A percentile compares a stretch with the other conserved stretches of the same genome.
These are phyloP conservation scores for Otis tarda DNA, from an alignment of 2,113 vertebrate species.

Conservation along the genomic window DNA sequence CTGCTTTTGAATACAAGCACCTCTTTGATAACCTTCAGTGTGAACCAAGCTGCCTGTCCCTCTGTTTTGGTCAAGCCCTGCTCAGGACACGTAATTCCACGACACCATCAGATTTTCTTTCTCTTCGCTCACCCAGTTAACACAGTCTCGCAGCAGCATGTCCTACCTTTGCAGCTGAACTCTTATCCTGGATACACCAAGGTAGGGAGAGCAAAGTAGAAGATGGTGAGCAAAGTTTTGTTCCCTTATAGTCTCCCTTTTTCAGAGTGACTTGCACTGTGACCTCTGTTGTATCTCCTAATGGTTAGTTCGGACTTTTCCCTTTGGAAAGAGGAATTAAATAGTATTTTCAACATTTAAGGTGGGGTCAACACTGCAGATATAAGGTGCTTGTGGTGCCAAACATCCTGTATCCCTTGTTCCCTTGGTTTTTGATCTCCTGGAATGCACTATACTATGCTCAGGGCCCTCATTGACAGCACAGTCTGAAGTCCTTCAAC, in stretches of 20 bases:
- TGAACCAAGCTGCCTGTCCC: slow-evolving; percentile 65
- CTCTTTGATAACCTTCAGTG: slow-evolving; percentile 79
- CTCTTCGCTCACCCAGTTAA: slow-evolving; percentile 77
- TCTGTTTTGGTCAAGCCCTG: slow-evolving; percentile 76
- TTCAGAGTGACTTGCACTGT: neutral
- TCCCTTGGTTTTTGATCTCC: neutral
- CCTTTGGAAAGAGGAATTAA: neutral
- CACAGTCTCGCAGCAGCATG: slow-evolving; percentile 65
- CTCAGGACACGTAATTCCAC: slow-evolving; percentile 79
- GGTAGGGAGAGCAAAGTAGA: slow-evolving; percentile 70
- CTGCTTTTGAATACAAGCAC: slow-evolving; percentile 82
- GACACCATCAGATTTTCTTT: slow-evolving; percentile 85
- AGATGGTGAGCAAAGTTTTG: neutral
- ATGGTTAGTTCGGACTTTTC: neutral
- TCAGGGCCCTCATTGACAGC: neutral
- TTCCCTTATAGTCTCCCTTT: neutral
- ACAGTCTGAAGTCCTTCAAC: neutral
- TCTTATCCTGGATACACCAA: slow-evolving; percentile 76
- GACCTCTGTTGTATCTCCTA: neutral
- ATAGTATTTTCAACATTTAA: neutral
- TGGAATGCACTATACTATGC: neutral
- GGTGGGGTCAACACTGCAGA: neutral
- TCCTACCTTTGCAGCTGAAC: slow-evolving; percentile 83
- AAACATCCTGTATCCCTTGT: neutral
- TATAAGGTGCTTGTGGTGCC: neutral